These are phyloP conservation scores for Prosapia bicincta DNA, from an alignment of 2,888 invertebrate genomes.

Conservation along the genomic window DNA sequence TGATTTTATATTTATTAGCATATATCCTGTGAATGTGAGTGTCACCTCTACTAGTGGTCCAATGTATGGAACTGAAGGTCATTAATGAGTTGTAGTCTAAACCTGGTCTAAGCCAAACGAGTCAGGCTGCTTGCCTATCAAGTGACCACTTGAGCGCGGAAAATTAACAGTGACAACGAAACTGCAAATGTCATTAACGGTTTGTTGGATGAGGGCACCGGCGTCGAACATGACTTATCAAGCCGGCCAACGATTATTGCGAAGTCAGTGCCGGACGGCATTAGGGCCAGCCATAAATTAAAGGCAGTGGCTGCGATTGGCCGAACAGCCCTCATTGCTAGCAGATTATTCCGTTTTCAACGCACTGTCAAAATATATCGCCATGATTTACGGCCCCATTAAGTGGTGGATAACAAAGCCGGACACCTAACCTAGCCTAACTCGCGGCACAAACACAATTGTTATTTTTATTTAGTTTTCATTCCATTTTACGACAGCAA, in stretches of 20 bases:
- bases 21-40: no score
- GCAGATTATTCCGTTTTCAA: conserved; percentile 2
- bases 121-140: no score
- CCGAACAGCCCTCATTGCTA: not conserved
- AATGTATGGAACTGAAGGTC: no score
- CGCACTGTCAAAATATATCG: conserved; percentile 2
- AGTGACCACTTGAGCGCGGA: no score
- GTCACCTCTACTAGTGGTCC: no score
- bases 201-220: not conserved
- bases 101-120: no score
- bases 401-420: not conserved
- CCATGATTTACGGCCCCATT: not conserved
- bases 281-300: not conserved
- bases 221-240: not conserved
- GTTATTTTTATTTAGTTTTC: not conserved
- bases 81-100: no score
- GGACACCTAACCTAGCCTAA: not conserved
- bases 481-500: not conserved
- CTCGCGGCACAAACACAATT: not conserved
- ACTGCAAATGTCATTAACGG: not conserved
- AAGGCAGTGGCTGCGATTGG: not conserved
- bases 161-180: not conserved
- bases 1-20: no score
- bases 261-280: not conserved
- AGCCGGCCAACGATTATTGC: not conserved